A percentile compares a stretch with the other conserved stretches of the same genome.
Evolutionary conservation across 1,140 invertebrate species (phyloP).

Genomic region (Pseudomyrmex dendroicus): DNA sequence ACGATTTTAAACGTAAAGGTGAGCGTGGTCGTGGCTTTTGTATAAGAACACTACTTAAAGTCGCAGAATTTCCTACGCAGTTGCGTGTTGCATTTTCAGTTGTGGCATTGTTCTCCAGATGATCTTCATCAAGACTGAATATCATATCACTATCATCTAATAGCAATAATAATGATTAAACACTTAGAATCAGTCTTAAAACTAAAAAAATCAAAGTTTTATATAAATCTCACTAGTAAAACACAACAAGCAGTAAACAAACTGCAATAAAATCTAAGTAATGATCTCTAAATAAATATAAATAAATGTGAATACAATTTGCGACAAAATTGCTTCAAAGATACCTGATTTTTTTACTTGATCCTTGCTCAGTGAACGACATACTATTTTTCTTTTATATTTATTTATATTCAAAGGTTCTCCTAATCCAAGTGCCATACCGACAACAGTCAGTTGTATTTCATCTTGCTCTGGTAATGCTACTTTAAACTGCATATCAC

Average conservation of each 20-base stretch:
- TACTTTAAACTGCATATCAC: conserved; percentile 91
- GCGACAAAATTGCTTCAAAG: neutral
- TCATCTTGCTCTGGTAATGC: conserved; percentile 95
- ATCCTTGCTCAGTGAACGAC: conserved; percentile 80
- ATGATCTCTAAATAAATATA: conserved; percentile 5
- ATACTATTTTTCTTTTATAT: conserved; percentile 79
- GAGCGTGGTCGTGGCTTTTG: conserved; percentile 79
- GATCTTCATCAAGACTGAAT: conserved; percentile 90
- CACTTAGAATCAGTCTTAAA: neutral
- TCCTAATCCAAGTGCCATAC: conserved; percentile 90
- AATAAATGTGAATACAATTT: conserved; percentile 25
- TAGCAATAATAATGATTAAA: conserved; percentile 32
- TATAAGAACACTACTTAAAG: conserved; percentile 44
- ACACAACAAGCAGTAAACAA: neutral
- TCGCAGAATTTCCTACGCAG: conserved; percentile 59
- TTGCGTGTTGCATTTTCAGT: conserved; percentile 60
- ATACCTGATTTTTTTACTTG: conserved; percentile 79
- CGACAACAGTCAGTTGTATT: conserved; percentile 93
- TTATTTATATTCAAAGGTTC: conserved; percentile 85
- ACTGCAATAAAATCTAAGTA: neutral
- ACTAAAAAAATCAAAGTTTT: neutral
- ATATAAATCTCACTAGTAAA: neutral
- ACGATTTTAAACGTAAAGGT: conserved; percentile 77
- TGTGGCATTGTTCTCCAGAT: conserved; percentile 69
- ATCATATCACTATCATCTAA: conserved; percentile 87